phyloP scores from a whole-genome alignment of 2,113 vertebrate genomes.

The Lutjanus erythropterus region DNA sequence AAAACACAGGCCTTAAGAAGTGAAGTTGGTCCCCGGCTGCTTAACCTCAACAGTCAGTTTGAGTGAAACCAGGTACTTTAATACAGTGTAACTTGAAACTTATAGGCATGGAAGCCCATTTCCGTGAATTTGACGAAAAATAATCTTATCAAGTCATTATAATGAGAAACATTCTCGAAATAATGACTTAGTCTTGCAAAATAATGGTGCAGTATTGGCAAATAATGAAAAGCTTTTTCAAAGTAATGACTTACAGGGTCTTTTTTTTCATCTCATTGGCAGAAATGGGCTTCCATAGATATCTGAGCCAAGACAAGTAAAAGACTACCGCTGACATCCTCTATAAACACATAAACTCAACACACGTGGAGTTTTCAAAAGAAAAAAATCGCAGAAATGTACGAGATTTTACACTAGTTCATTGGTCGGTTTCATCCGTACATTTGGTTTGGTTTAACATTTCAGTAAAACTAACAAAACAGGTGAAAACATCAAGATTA shows the following conservation, averaged over 20 bases:
- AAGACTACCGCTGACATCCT: not conserved
- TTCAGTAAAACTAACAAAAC: not conserved
- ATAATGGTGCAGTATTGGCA: no score
- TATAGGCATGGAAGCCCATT: no score
- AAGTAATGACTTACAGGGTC: no score
- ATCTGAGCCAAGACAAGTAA: not conserved
- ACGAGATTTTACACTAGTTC: not conserved
- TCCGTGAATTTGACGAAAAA: no score
- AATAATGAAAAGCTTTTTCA: no score
- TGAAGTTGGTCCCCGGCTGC: not conserved
- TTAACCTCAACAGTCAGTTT: not conserved
- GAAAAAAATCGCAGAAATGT: not conserved
- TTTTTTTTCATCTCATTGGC: no score
- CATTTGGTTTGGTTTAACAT: slow-evolving; percentile 5
- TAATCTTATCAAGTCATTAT: no score
- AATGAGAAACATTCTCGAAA: no score
- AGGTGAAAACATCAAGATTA: not conserved
- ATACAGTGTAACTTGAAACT: slow-evolving; percentile 2
- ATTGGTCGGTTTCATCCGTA: not conserved
- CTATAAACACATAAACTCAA: not conserved
- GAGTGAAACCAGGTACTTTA: not conserved
- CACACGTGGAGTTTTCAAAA: not conserved
- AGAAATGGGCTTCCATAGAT: no score
- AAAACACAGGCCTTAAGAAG: not conserved
- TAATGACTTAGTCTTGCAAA: no score